Percentiles rank a stretch among this genome's conserved stretches.
Conservation (phyloP, 1,140 invertebrate species). For the Polypedilum vanderplanki region DNA sequence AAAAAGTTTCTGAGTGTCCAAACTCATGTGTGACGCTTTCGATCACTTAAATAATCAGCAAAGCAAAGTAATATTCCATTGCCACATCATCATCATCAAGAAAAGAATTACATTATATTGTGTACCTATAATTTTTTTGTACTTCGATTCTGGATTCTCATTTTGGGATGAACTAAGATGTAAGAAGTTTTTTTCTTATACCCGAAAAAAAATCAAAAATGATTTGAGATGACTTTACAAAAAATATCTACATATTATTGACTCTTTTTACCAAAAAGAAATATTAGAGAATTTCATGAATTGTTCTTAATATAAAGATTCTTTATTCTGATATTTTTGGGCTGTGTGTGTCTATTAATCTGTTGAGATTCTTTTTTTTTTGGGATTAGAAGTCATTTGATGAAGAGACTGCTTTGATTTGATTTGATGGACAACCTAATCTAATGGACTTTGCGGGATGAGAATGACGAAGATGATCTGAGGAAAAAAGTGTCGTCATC, state of each 20-base stretch:
- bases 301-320: not conserved
- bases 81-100: slow-evolving; percentile 8
- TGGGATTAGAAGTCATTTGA: slow-evolving; percentile 8
- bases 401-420: not conserved
- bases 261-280: slow-evolving; percentile 17
- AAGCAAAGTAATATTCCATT: not conserved
- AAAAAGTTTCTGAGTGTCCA: not conserved
- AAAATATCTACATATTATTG: not conserved
- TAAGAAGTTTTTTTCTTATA: slow-evolving; percentile 14
- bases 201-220: not conserved
- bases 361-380: not conserved
- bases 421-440: slow-evolving; percentile 7
- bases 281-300: slow-evolving; percentile 23
- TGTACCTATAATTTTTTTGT: slow-evolving; percentile 11
- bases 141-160: slow-evolving; percentile 16
- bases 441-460: not conserved
- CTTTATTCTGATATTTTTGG: not conserved
- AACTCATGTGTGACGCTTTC: not conserved
- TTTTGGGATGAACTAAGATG: not conserved
- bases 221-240: slow-evolving; percentile 27
- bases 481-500: not conserved
- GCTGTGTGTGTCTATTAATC: slow-evolving; percentile 2
- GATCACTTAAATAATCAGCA: slow-evolving; percentile 10
- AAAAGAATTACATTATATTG: slow-evolving; percentile 24
- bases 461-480: not conserved